Evolutionary conservation across 2,797 vertebrate species (phyloP).

Genomic region (Lutjanus campechanus): DNA sequence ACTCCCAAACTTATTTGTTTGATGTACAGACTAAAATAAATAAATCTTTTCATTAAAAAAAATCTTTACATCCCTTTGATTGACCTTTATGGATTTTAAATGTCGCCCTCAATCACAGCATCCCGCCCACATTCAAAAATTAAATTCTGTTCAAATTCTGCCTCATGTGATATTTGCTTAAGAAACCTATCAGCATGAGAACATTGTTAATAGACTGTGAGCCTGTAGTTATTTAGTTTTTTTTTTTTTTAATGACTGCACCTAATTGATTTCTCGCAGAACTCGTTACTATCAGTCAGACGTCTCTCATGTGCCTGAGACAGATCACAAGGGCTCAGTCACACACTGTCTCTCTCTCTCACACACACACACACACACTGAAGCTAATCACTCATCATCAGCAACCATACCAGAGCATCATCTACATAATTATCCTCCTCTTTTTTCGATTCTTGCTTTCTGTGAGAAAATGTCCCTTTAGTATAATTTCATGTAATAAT

Average conservation of each 20-base stretch:
- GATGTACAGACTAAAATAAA: too few relatives aligned
- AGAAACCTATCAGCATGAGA: too few relatives aligned
- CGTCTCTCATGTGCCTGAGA: slow-evolving; percentile 37
- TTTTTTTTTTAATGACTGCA: neutral
- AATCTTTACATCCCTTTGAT: too few relatives aligned
- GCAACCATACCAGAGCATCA: neutral
- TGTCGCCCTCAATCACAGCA: too few relatives aligned
- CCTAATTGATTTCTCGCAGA: slow-evolving; percentile 49
- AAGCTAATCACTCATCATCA: neutral
- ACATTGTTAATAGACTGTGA: too few relatives aligned
- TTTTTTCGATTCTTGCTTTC: neutral
- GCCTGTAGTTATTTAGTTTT: neutral
- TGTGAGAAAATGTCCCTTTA: neutral
- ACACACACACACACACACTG: neutral
- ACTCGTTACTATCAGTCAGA: slow-evolving; percentile 33
- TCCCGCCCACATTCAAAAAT: too few relatives aligned
- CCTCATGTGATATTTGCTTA: too few relatives aligned
- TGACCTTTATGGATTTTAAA: too few relatives aligned
- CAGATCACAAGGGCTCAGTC: slow-evolving; percentile 29
- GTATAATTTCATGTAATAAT: neutral
- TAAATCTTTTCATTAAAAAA: too few relatives aligned
- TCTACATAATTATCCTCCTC: neutral
- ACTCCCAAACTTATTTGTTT: too few relatives aligned
- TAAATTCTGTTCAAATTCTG: too few relatives aligned
- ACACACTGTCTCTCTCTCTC: neutral